phyloP scores from a whole-genome alignment of 2,888 invertebrate genomes.

The Eugnorisma glareosa region DNA sequence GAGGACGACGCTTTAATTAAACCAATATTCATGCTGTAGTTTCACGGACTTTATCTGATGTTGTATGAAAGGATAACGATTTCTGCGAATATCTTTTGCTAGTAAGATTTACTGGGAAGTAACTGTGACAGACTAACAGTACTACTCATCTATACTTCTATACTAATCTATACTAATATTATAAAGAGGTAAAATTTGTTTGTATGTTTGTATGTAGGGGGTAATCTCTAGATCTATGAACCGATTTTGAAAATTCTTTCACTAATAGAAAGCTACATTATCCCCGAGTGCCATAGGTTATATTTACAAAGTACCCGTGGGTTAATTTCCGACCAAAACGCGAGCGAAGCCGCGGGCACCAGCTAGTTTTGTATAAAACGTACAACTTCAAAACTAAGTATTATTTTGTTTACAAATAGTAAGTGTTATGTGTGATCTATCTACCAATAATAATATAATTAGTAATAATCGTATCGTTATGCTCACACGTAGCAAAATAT shows the following conservation, averaged over 20 bases:
- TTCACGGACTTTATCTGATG: neutral
- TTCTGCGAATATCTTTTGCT: neutral
- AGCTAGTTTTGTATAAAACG: neutral
- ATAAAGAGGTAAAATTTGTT: too few species aligned
- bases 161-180: too few species aligned
- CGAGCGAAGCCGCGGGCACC: too few species aligned
- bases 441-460: conserved; percentile 5
- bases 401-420: neutral
- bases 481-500: conserved; percentile 39
- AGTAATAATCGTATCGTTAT: conserved; percentile 15
- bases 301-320: too few species aligned
- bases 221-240: too few species aligned
- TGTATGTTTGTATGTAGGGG: too few species aligned
- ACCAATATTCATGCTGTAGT: neutral
- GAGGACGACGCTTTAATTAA: neutral
- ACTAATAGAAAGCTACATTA: too few species aligned
- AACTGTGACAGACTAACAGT: neutral
- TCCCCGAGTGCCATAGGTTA: too few species aligned
- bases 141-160: too few species aligned
- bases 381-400: neutral
- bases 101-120: neutral
- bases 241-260: too few species aligned
- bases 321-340: too few species aligned
- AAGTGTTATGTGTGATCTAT: conserved; percentile 1
- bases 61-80: neutral